Evolutionary conservation across 1,140 invertebrate species (phyloP), one percentile per base, ranked within the genome.

Genomic region (Fopius arisanus): DNA sequence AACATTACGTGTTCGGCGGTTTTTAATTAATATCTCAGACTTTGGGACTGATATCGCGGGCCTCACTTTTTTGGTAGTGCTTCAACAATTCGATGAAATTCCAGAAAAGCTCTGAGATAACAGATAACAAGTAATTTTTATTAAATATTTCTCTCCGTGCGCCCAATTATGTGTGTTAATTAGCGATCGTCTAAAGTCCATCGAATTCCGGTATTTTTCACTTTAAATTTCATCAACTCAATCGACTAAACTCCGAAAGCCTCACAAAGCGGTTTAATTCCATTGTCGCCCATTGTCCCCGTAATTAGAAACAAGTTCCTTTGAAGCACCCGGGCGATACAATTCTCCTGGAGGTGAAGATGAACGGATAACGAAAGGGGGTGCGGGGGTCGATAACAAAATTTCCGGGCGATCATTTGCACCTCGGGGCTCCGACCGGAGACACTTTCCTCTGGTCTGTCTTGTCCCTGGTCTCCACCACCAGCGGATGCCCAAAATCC

Each of bases 381-480:
- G 23, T 65, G n/a, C 1, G 31, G 40, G 12, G 28, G 29, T 12
- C 33, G 33, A 19, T 26, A 68, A 65, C 62, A 65, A 65, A 29
- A 65, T 65, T 65, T 31, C 4, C 26, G 12, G 12, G 28, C n/a
- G 28, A 65, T 65, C 29, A n/a, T 65, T 65, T 65, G 29, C 62
- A 65, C 28, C 29, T 65, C 28, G 12, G 5, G 1, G 28, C 23
- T 10, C 16, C 63, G 1, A 59, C 29, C 54, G 19, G 54, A 59
- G 23, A 59, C 19, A 12, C 19, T 19, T 0, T 2, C 54, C 48
- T 14, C 19, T 14, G 54, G 19, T 23, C 54, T 59, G 54, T 28
- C 54, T 81, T 81, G 78, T 70, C 80, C 75, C 67, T 70, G 74
- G 73, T 77, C 67, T 40, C 65, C 21, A 67, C 59, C 31, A 21